Evolutionary conservation across 2,888 invertebrate species (phyloP), one percentile per base, ranked within the genome.

Genomic region (Mythimna vitellina): DNA sequence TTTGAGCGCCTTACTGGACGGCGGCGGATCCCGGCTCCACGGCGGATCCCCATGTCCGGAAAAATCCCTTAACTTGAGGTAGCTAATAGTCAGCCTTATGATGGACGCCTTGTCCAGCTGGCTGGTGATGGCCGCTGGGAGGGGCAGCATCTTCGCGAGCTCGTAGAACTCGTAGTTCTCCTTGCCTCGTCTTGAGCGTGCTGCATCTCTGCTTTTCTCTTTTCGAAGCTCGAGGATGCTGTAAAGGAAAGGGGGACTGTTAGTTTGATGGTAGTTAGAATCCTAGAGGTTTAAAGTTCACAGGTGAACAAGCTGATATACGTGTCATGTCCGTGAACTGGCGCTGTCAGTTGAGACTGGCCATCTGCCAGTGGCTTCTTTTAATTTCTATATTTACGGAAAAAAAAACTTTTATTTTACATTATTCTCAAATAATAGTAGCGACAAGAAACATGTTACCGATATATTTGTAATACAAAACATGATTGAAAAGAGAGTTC

Each of bases 91-190:
- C 94, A 99, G 98, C 95, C 99, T 97, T 96, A 99, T 99, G 94
- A 99, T 99, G 92, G 99, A 99, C 80, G 99, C 99, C 96, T 99
- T 99, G 96, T 99, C 99, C 96, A 99, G 97, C 96, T 99, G 99
- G 91, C 98, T 98, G 91, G 99, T 99, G 92, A 99, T 99, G 90
- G 99, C 99, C 49, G 98, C 98, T 29, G 98, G 99, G 84, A 98
- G 97, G 42, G 98, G 99, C 94, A 98, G 97, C 99, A 98, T 99
- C 97, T 98, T 99, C 81, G 99, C 99, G 92, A 99, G 96, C 96
- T 99, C 99, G 95, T 99, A 99, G 96, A 99, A 99, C 96, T 99
- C 99, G 93, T 98, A 99, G 96, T 99, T 99, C 94, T 99, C 99
- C 91, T 99, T 99, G 77, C 99, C 99, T 54, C 99, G 97, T 67